These are phyloP conservation scores for Aspidoscelis tigris DNA, from an alignment of 2,113 vertebrate species.

Conservation along the genomic window DNA sequence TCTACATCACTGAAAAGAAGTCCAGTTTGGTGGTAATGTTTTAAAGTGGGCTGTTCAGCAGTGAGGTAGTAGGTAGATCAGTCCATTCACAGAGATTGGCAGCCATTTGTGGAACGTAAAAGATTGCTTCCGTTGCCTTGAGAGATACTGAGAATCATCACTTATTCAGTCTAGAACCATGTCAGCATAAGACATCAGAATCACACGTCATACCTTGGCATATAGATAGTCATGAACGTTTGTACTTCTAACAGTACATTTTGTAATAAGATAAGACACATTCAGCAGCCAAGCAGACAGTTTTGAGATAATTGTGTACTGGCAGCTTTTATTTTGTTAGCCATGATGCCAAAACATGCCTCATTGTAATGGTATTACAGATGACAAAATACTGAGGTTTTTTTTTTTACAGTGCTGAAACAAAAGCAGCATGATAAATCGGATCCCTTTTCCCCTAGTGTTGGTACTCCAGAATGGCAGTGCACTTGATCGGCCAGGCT, in stretches of 20 bases:
- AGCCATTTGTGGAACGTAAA: not conserved
- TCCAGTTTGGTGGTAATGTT: conserved; percentile 41
- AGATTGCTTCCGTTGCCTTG: too few species aligned
- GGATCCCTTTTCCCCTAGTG: not conserved
- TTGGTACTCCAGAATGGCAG: not conserved
- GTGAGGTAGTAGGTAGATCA: conserved; percentile 14
- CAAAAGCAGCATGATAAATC: not conserved
- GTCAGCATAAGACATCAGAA: not conserved
- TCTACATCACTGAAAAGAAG: conserved; percentile 43
- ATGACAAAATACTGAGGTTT: too few species aligned
- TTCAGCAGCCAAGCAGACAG: not conserved
- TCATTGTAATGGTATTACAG: too few species aligned
- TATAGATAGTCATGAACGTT: not conserved
- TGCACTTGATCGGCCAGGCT: conserved; percentile 18
- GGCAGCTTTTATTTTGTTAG: too few species aligned
- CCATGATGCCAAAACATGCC: not conserved
- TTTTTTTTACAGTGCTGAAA: not conserved
- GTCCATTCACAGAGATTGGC: not conserved
- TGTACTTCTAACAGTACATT: not conserved
- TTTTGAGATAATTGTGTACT: not conserved
- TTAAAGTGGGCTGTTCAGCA: conserved; percentile 45
- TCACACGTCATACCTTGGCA: not conserved
- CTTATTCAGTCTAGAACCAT: not conserved
- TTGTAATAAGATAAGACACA: conserved; percentile 34
- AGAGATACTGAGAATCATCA: too few species aligned